phyloP scores from a whole-genome alignment of 2,113 vertebrate genomes.

The Rhabdomys dilectus region DNA sequence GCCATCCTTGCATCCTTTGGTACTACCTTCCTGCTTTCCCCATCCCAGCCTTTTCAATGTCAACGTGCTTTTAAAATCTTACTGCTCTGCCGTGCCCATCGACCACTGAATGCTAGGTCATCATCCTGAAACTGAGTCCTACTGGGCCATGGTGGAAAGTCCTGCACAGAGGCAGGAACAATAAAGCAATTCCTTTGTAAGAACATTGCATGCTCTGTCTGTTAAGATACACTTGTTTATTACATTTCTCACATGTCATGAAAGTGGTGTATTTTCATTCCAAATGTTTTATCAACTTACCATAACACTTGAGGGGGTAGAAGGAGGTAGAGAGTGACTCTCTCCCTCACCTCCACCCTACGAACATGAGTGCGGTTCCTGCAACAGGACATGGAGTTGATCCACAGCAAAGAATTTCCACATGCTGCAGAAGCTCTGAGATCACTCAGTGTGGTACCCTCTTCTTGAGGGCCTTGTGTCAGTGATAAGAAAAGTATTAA shows the following conservation, averaged over 20 bases:
- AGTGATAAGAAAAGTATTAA: neutral
- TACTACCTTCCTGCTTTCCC: neutral
- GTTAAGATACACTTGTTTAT: neutral
- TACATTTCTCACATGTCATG: conserved; percentile 15
- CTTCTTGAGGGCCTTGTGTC: neutral
- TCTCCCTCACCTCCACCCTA: neutral
- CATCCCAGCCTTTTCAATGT: conserved; percentile 41
- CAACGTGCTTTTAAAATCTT: conserved; percentile 50
- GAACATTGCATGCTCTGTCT: conserved; percentile 34
- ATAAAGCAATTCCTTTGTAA: conserved; percentile 69
- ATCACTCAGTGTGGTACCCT: neutral
- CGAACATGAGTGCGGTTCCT: neutral
- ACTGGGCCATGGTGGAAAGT: neutral
- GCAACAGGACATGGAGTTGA: neutral
- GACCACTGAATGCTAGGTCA: conserved; percentile 39
- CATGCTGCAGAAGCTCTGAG: neutral
- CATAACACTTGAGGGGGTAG: neutral
- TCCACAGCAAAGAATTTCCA: neutral
- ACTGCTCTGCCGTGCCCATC: neutral
- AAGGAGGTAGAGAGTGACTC: neutral
- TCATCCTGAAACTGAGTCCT: conserved; percentile 20
- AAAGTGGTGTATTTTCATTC: neutral
- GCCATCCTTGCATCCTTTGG: conserved; percentile 7
- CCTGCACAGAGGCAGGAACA: conserved; percentile 37
- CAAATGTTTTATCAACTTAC: neutral